Percentiles rank a stretch among this genome's conserved stretches.
Evolutionary conservation across 2,888 invertebrate genomes (phyloP).

Genomic region (Tyria jacobaeae): DNA sequence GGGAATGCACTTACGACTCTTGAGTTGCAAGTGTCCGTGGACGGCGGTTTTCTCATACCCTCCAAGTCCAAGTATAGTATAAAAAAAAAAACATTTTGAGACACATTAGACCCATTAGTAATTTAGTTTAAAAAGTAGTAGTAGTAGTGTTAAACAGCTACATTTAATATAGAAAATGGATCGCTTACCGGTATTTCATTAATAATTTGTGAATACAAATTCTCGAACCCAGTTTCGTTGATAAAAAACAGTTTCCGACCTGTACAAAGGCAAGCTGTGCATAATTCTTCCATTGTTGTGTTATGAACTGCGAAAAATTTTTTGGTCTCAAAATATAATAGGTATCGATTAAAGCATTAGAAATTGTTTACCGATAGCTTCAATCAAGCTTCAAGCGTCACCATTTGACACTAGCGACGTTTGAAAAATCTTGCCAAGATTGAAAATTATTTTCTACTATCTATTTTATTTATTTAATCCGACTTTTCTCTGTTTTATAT

Average conservation of each 20-base stretch:
- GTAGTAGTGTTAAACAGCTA: neutral
- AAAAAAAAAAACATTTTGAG: no score
- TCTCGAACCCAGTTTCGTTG: slow-evolving; percentile 61
- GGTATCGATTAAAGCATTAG: slow-evolving; percentile 10
- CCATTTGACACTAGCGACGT: slow-evolving; percentile 3
- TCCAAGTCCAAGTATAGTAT: no score
- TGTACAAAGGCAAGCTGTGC: slow-evolving; percentile 67
- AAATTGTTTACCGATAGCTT: slow-evolving; percentile 14
- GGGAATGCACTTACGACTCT: no score
- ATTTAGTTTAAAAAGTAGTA: no score
- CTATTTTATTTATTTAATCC: neutral
- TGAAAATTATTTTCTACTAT: neutral
- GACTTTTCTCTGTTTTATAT: no score
- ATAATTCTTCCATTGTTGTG: slow-evolving; percentile 78
- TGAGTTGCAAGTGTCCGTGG: no score
- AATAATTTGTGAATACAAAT: slow-evolving; percentile 70
- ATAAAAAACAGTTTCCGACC: slow-evolving; percentile 68
- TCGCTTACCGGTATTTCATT: slow-evolving; percentile 73
- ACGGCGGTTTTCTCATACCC: no score
- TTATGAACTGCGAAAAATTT: slow-evolving; percentile 14
- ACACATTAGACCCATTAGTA: no score
- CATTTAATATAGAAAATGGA: neutral
- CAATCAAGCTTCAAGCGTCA: slow-evolving; percentile 6
- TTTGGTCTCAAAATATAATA: neutral
- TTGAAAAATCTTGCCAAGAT: neutral